Evolutionary conservation across 2,113 vertebrate species (phyloP), one percentile per base, ranked within the genome.

Genomic region (Sinocyclocheilus grahami): DNA sequence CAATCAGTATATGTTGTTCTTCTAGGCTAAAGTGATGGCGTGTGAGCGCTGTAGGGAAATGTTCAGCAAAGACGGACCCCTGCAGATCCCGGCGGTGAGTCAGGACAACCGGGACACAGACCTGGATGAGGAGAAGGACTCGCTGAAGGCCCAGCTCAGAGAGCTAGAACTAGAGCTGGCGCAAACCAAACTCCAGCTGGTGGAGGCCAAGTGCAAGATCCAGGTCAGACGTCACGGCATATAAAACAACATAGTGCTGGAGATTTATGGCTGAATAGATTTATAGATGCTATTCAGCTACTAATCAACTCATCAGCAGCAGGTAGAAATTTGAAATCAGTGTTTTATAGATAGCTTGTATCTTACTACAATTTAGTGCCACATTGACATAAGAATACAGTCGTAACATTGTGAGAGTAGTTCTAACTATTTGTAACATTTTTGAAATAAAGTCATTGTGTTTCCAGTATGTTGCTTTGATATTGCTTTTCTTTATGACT

Each of bases 31-130:
- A 91, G 96, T 99, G 75, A 96, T 97, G 95, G 93, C 97, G 18
- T 99, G 98, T 88, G 97, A 97, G 86, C 96, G 96, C 89, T 99
- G 98, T 92, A 96, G 96, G 82, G 97, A 97, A 91, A 94, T 99
- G 90, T 99, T 99, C 94, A 96, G 95, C 91, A 96, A 97, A 87
- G n/a, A n/a, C n/a, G n/a, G n/a, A n/a, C n/a, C n/a, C n/a, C n/a
- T n/a, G n/a, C n/a, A n/a, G n/a, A n/a, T n/a, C n/a, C n/a, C n/a
- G n/a, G n/a, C n/a, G n/a, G n/a, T n/a, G n/a, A n/a, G n/a, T n/a
- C n/a, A n/a, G n/a, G n/a, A n/a, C n/a, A n/a, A n/a, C n/a, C n/a
- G n/a, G n/a, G n/a, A n/a, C n/a, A n/a, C n/a, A n/a, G n/a, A n/a
- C n/a, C n/a, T n/a, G n/a, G n/a, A n/a, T n/a, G n/a, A n/a, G n/a